Evolutionary conservation across 1,140 invertebrate species (phyloP).

Genomic region (Amyelois transitella): DNA sequence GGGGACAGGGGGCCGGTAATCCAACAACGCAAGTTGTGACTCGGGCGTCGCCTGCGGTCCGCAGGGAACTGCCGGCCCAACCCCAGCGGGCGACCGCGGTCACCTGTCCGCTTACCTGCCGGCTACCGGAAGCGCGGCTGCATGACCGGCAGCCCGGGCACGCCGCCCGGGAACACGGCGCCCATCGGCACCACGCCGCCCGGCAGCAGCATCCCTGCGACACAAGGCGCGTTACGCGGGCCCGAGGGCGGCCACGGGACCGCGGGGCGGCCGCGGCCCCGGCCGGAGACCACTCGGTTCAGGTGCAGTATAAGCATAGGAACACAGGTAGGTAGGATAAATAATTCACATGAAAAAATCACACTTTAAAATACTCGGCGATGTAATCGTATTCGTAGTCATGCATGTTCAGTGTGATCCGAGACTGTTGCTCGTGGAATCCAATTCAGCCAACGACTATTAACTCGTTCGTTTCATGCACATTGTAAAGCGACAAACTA

Average conservation of each 20-base stretch:
- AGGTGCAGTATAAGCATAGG: slow-evolving; percentile 59
- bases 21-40: slow-evolving; percentile 70
- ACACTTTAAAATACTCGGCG: slow-evolving; percentile 60
- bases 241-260: slow-evolving; percentile 24
- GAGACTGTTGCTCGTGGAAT: slow-evolving; percentile 29
- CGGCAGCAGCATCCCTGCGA: slow-evolving; percentile 66
- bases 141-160: slow-evolving; percentile 49
- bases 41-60: slow-evolving; percentile 41
- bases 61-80: slow-evolving; percentile 65
- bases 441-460: slow-evolving; percentile 53
- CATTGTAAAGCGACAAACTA: slow-evolving; percentile 71
- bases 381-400: slow-evolving; percentile 39
- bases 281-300: slow-evolving; percentile 14
- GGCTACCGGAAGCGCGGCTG: slow-evolving; percentile 61
- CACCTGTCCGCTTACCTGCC: slow-evolving; percentile 21
- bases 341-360: slow-evolving; percentile 68
- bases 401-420: slow-evolving; percentile 49
- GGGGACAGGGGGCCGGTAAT: slow-evolving; percentile 64
- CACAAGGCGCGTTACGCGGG: slow-evolving; percentile 19
- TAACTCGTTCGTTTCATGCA: slow-evolving; percentile 56
- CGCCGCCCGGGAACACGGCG: slow-evolving; percentile 55
- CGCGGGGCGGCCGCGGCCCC: slow-evolving; percentile 31
- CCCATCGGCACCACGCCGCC: slow-evolving; percentile 58
- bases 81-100: slow-evolving; percentile 31
- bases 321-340: slow-evolving; percentile 65